Percentiles rank a stretch among this genome's conserved stretches.
phyloP scores from a whole-genome alignment of 2,797 vertebrate genomes.

The Centroberyx gerrardi region DNA sequence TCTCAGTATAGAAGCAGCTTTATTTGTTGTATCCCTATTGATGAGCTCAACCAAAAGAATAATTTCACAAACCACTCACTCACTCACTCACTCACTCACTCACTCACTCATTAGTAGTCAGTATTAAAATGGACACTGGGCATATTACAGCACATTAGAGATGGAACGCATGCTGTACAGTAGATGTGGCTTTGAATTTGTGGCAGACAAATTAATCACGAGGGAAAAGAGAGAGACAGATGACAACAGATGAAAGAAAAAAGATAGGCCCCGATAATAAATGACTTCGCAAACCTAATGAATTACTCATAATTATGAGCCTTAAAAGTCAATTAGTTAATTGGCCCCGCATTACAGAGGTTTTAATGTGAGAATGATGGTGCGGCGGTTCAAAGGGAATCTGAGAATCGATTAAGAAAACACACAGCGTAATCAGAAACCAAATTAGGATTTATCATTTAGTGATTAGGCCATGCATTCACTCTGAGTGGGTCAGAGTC shows the following conservation, averaged over 20 bases:
- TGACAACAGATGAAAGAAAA: constrained; percentile 23
- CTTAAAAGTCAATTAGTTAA: constrained; percentile 72
- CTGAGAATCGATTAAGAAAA: constrained; percentile 65
- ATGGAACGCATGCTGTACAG: constrained; percentile 16
- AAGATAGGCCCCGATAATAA: constrained; percentile 32
- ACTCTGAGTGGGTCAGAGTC: constrained; percentile 37
- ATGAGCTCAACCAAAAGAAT: constrained; percentile 26
- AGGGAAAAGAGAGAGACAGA: constrained; percentile 6
- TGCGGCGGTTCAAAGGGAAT: constrained; percentile 51
- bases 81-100: constrained; percentile 18
- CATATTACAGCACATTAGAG: constrained; percentile 8
- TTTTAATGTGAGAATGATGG: constrained; percentile 66
- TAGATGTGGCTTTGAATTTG: constrained; percentile 4
- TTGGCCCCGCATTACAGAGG: constrained; percentile 23
- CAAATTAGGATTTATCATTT: constrained; percentile 69
- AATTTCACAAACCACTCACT: constrained; percentile 28
- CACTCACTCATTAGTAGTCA: constrained; percentile 21
- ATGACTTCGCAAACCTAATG: constrained; percentile 52
- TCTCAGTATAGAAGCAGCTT: constrained; percentile 21
- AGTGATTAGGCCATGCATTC: constrained; percentile 47
- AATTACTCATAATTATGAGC: constrained; percentile 66
- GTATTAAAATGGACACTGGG: neutral
- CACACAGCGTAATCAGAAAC: constrained; percentile 63
- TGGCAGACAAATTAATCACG: constrained; percentile 16
- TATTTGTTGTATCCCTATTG: constrained; percentile 22